Base-by-base conservation (phyloP, 2,888 invertebrate species). In the Rugalucina vietnamica region DNA sequence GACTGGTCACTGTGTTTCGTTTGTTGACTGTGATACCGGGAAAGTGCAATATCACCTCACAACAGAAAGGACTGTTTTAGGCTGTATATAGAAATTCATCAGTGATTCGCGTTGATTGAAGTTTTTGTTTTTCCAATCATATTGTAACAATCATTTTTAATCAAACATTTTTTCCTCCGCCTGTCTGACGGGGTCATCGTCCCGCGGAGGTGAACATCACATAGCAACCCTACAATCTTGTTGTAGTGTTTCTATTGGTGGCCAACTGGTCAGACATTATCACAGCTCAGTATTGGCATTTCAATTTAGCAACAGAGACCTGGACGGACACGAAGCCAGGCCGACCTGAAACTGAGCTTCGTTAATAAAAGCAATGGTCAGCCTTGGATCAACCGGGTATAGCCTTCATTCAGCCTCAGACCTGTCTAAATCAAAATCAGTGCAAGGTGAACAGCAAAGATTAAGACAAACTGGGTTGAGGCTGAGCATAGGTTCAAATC, bases 131-230 rank as follows among this genome's bases (percentile, higher is more conserved):
- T 60, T 29, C 60, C 29, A 29, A 5, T 60, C 29, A 18, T 10
- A 18, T 60, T 18, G 60, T 60, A 60, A 60, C 29, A 60, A 60
- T 60, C 60, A 60, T 60, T 60, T 27, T 27, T 29, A 60, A 60
- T 24, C 60, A 60, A 54, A n/a, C n/a, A n/a, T 43, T 32, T 79
- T 79, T 79, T 79, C 74, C 79, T 74, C 79, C 79, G 54, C 79
- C 79, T 73, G 74, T 73, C 79, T 79, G 79, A 79, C 79, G 74
- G 79, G 73, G 73, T 79, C 79, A 79, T 73, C 79, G 79, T 74
- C 73, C 74, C 79, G 79, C 37, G 79, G 79, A 73, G 79, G 79
- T 73, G 79, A 79, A 79, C 73, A 79, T 79, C 57, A 70, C n/a
- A 50, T 73, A 39, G 79, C 57, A 57, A 57, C 54, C 18, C 34